A percentile compares a stretch with the other conserved stretches of the same genome.
phyloP scores from a whole-genome alignment of 2,888 invertebrate species.

The Cylindroiulus punctatus region DNA sequence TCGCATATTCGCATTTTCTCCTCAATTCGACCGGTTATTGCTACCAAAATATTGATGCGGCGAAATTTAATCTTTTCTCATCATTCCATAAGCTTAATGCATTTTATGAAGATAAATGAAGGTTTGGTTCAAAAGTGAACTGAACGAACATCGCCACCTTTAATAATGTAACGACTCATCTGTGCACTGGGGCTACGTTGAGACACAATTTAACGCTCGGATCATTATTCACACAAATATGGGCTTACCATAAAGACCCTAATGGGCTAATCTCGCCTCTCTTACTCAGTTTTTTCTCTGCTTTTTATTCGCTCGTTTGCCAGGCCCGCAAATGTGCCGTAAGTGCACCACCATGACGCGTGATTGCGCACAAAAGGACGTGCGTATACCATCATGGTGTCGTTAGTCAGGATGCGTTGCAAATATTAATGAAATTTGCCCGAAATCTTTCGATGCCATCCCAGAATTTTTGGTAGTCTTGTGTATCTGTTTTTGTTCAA shows the following conservation, averaged over 20 bases:
- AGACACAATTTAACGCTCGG: neutral
- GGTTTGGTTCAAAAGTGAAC: neutral
- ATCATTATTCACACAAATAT: conserved; percentile 11
- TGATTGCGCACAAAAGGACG: neutral
- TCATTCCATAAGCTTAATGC: neutral
- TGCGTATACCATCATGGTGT: neutral
- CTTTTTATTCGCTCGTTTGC: neutral
- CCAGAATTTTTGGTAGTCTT: no score
- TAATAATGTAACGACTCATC: no score
- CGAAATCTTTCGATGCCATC: no score
- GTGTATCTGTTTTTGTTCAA: no score
- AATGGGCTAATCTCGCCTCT: neutral
- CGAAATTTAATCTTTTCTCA: neutral
- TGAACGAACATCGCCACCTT: neutral
- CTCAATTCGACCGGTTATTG: neutral
- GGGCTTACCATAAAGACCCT: conserved; percentile 1
- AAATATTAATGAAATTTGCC: neutral
- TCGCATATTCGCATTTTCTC: no score
- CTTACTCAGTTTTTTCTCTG: neutral
- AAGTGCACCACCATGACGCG: neutral
- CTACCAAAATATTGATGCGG: no score
- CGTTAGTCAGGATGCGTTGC: neutral
- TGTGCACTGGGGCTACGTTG: no score
- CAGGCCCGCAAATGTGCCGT: neutral
- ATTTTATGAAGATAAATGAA: conserved; percentile 7